Evolutionary conservation across 2,888 invertebrate species (phyloP), one percentile per base, ranked within the genome.

Genomic region (Cephus runcator): DNA sequence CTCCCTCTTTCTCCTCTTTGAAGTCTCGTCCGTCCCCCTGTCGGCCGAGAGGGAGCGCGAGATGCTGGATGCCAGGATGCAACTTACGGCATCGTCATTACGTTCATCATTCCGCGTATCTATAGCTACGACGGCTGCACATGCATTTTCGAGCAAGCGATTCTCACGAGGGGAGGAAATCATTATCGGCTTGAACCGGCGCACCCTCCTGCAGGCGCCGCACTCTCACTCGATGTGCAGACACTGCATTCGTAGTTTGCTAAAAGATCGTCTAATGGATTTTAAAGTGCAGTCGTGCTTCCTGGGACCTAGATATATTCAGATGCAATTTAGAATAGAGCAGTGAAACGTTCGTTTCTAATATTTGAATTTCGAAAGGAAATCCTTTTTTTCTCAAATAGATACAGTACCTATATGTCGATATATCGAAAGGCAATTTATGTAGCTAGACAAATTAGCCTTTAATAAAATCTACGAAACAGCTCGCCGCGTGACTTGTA

Each of bases 131-230:
- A 15, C 40, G 40, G 23, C 40, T 23, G 40, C 40, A 56, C 23
- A 56, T 56, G 40, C 30, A 35, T 73, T 73, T 34, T 73, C 74
- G 74, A 30, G 6, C 30, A 34, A 1, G 74, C 23, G 34, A 9
- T 73, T 73, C 74, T 23, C 74, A 73, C 74, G 74, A 73, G 34
- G 31, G 74, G 23, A 71, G 74, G 74, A 73, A 73, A 34, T 71
- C 71, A 30, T 73, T 73, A 23, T 73, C 74, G 35, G 35, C 34
- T 73, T 12, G 71, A 71, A 34, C 35, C 35, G 71, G 31, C 11
- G 35, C 35, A 34, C 74, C 74, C 71, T 71, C 31, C 12, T 71
- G 71, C n/a, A 12, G 4, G 11, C 71, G 71, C 33, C 15, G 69
- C 69, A 31, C 30, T 69, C 12, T 69, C 12, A 11, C 33, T 30